Evolutionary conservation across 2,797 vertebrate species (phyloP).

Genomic region (Toxotes lorentzi): DNA sequence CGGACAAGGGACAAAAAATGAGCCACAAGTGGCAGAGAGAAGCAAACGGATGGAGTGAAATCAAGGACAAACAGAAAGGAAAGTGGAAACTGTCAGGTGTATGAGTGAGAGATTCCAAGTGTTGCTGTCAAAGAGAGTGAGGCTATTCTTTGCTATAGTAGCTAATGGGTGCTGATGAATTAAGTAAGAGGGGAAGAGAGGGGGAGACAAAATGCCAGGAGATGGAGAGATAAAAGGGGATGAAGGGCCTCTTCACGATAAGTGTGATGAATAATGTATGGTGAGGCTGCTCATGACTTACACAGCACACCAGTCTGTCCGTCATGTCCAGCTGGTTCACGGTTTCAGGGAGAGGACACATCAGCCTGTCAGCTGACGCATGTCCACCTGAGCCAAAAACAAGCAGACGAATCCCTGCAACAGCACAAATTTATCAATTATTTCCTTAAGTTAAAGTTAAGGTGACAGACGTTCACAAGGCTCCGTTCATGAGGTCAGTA

Average conservation of each 20-base stretch:
- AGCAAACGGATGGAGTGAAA: slow-evolving; percentile 1
- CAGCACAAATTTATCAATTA: slow-evolving; percentile 13
- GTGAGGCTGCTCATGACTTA: slow-evolving; percentile 71
- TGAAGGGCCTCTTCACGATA: slow-evolving; percentile 74
- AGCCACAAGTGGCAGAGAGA: slow-evolving; percentile 29
- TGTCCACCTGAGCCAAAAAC: slow-evolving; percentile 31
- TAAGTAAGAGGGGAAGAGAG: slow-evolving; percentile 36
- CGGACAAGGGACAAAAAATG: slow-evolving; percentile 1
- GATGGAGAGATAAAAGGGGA: slow-evolving; percentile 75
- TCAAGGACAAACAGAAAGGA: slow-evolving; percentile 19
- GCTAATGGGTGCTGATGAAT: slow-evolving; percentile 68
- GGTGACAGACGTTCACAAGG: not conserved
- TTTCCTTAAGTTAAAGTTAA: not conserved
- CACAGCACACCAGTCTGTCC: slow-evolving; percentile 64
- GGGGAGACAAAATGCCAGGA: slow-evolving; percentile 51
- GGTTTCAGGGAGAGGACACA: slow-evolving; percentile 30
- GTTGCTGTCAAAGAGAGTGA: slow-evolving; percentile 45
- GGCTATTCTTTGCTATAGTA: slow-evolving; percentile 31
- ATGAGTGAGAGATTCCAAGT: slow-evolving; percentile 29
- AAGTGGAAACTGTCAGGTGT: slow-evolving; percentile 4
- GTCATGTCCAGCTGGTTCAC: slow-evolving; percentile 65
- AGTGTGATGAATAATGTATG: slow-evolving; percentile 84
- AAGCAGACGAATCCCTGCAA: slow-evolving; percentile 29
- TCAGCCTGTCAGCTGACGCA: slow-evolving; percentile 35
- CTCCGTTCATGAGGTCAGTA: not conserved